phyloP scores from a whole-genome alignment of 2,113 vertebrate species.

The Gobius niger region DNA sequence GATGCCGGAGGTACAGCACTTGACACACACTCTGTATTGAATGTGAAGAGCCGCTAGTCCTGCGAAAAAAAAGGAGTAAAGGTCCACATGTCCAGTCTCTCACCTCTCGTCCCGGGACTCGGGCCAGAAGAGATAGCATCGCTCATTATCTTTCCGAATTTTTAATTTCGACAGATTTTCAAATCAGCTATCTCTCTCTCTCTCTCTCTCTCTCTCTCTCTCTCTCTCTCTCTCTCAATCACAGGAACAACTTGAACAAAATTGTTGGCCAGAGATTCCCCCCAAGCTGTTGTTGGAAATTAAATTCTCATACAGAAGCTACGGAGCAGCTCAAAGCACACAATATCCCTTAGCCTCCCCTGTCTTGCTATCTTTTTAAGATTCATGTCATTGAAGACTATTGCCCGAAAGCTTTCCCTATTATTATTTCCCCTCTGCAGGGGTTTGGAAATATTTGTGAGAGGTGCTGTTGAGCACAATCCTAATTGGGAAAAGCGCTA shows the following conservation, averaged over 20 bases:
- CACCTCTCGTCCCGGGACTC: slow-evolving; percentile 31
- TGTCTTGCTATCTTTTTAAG: neutral
- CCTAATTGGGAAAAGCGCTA: no score
- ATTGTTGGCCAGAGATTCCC: slow-evolving; percentile 30
- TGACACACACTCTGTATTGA: slow-evolving; percentile 21
- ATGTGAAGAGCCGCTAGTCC: slow-evolving; percentile 14
- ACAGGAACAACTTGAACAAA: slow-evolving; percentile 58
- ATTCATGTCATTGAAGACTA: neutral
- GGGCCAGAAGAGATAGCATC: slow-evolving; percentile 51
- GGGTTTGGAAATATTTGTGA: neutral
- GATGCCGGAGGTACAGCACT: slow-evolving; percentile 24
- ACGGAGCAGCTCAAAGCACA: slow-evolving; percentile 10
- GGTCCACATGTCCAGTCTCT: slow-evolving; percentile 37
- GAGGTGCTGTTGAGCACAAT: neutral
- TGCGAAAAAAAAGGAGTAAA: slow-evolving; percentile 18
- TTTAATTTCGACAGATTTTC: slow-evolving; percentile 46
- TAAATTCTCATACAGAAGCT: slow-evolving; percentile 23
- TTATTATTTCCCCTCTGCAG: neutral
- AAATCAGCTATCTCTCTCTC: slow-evolving; percentile 16
- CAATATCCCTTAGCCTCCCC: slow-evolving; percentile 2
- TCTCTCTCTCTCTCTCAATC: slow-evolving; percentile 31
- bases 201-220: slow-evolving; percentile 18
- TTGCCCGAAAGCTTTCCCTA: neutral
- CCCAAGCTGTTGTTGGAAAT: slow-evolving; percentile 57
- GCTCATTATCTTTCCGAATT: slow-evolving; percentile 53